Percentiles rank a stretch among this genome's conserved stretches.
These are phyloP conservation scores for Poeciliopsis prolifica DNA, from an alignment of 2,113 vertebrate species.

Conservation along the genomic window DNA sequence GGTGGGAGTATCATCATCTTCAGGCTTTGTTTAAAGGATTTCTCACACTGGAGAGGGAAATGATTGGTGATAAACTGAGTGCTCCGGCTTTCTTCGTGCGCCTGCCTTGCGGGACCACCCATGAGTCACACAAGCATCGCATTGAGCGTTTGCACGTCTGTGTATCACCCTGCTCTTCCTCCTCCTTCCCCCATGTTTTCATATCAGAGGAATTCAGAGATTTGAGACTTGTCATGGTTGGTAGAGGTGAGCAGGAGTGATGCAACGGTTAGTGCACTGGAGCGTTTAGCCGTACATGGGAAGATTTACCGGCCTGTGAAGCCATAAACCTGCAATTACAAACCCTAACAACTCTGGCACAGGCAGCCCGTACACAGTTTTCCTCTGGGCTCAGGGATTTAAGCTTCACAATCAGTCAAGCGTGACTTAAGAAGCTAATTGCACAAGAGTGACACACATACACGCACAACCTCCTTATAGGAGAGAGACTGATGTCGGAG, in stretches of 20 bases:
- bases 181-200: slow-evolving; percentile 19
- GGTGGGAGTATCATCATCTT: slow-evolving; percentile 24
- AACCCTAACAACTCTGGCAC: slow-evolving; percentile 70
- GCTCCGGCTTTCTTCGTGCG: slow-evolving; percentile 9
- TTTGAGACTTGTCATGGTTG: slow-evolving; percentile 47
- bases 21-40: slow-evolving; percentile 19
- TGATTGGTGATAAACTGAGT: slow-evolving; percentile 5
- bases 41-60: slow-evolving; percentile 9
- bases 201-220: slow-evolving; percentile 48
- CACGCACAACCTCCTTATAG: slow-evolving; percentile 47
- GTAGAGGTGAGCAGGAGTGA: slow-evolving; percentile 48
- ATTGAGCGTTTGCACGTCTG: slow-evolving; percentile 10
- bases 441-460: slow-evolving; percentile 65
- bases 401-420: slow-evolving; percentile 70
- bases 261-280: slow-evolving; percentile 57
- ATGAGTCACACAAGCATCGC: slow-evolving; percentile 8
- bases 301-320: slow-evolving; percentile 73
- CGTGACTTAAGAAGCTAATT: slow-evolving; percentile 75
- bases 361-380: slow-evolving; percentile 51
- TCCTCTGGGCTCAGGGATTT: slow-evolving; percentile 63
- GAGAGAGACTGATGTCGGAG: slow-evolving; percentile 55
- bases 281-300: slow-evolving; percentile 69
- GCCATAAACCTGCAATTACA: slow-evolving; percentile 76
- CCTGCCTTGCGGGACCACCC: slow-evolving; percentile 9
- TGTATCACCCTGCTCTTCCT: slow-evolving; percentile 4